Evolutionary conservation across 2,797 vertebrate species (phyloP), one percentile per base, ranked within the genome.

Genomic region (Smutsia temminckii): DNA sequence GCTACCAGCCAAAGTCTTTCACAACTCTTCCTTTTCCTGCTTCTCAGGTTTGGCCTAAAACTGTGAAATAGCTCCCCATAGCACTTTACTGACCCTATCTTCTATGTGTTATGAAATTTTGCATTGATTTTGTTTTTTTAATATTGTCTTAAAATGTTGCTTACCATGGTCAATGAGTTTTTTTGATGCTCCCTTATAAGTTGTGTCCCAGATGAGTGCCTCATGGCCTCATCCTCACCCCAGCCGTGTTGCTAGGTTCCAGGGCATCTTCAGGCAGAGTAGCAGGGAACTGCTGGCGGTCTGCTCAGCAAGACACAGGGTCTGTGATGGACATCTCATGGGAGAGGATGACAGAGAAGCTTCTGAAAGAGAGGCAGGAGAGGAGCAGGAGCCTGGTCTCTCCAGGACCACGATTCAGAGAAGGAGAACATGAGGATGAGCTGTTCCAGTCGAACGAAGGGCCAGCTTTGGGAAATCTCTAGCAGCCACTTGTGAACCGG

Each of bases 181-280:
- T 57, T 29, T 55, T 5, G 20, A 5, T 49, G 23, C 17, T 34
- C 17, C 27, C 8, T 87, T 71, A 37, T 20, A 32, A 4, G 32
- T 5, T 17, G 6, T 17, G 34, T n/a, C 93, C 51, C 14, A 46
- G 59, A 74, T 4, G 10, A 61, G 3, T 18, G 46, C 29, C 20
- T 49, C 6, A 4, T 9, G 9, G 10, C 23, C 16, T 21, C 63
- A 12, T 37, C 29, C 34, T 51, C 8, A 1, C 18, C 64, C 14
- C 40, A 32, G 27, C 6, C 27, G 29, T 23, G 23, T 78, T 55
- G 98, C 97, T 85, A 98, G 98, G 0, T 98, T 99, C 98, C 98
- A 98, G 68, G 98, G 97, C 97, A 99, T 98, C 85, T 98, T 98
- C 94, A 98, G 98, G 97, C 96, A 98, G 57, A 98, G 18, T 97